Base-by-base conservation (phyloP, 2,888 invertebrate genomes). In the Phyto melanocephala region DNA sequence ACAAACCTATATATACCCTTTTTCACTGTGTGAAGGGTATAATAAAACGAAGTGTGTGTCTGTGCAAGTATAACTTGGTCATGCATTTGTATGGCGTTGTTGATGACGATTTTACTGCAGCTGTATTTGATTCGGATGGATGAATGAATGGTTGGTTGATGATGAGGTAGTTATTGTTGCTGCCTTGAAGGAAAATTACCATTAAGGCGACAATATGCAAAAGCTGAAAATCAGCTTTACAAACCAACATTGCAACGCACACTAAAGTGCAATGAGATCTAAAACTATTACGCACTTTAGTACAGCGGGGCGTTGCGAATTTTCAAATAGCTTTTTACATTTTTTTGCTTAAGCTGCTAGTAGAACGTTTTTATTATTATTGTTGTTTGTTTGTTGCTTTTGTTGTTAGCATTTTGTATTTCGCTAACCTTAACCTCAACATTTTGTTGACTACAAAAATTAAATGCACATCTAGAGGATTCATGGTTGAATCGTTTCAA, bases 401-500 rank as follows among this genome's bases (percentile, higher is more conserved):
- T 50, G n/a, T 50, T 58, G 22, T 15, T 56, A 15, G 28, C 28
- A 40, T 75, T 22, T 52, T 67, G 37, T 75, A 47, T 33, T 70
- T 35, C 42, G 68, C 42, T 71, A 82, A 79, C 75, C 82, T 82
- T 82, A 75, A 82, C 70, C 75, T 71, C 75, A 79, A 71, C 52
- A 79, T 75, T 78, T 58, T 70, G 56, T 65, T 45, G 65, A 42
- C 45, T 6, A 6, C 28, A 28, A 28, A n/a, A 28, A 28, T 28
- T 5, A 74, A 74, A 75, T 45, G 40, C 50, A 60, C 13, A 71
- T 71, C 79, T 76, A 35, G 75, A 76, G 79, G 67, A 82, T 82
- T 79, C 71, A 82, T 82, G 79, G 71, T 79, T 82, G 75, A 82
- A 79, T 79, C 82, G 60, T 70, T 82, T 79, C 75, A 82, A 82